Base-by-base conservation (phyloP, 2,888 invertebrate genomes). In the Cephalotes varians region DNA sequence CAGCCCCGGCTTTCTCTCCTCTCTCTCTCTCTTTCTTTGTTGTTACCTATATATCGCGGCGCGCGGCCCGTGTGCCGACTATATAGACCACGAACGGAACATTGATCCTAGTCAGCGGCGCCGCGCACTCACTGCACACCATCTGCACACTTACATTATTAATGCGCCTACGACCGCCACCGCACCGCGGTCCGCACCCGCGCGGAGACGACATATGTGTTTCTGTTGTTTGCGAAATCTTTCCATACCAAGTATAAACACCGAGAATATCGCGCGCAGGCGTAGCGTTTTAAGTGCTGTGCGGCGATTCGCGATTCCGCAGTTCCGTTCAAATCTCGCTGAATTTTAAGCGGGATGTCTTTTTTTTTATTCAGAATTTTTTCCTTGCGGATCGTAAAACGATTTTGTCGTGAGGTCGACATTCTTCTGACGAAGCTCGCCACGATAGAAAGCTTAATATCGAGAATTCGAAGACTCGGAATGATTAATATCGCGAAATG, bases 71-170 rank as follows among this genome's bases (percentile, higher is more conserved):
- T 56, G 56, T 80, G 72, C 64, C 44, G 47, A 79, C 87, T 87
- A 86, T 90, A 88, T 89, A 87, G 87, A 87, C 86, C 86, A 84
- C 83, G 85, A 91, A 90, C 88, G 88, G 90, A 90, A 90, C 92
- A 94, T 93, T 92, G 93, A 93, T 94, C 93, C 93, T 87, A 87
- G 90, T 88, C 89, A 91, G 90, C 91, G 91, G 88, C 88, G 91
- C 89, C 90, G 90, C 90, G 91, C 90, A 89, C 90, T 90, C 87
- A 90, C 90, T 90, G 90, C 90, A 90, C 90, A 90, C 90, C 90
- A 90, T 90, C 88, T 91, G 92, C 93, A 92, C 93, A 92, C 91
- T 91, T 93, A 92, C 92, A 93, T 93, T 94, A 94, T 94, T 93
- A 92, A 94, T 93, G 92, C 90, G 90, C 90, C 90, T 90, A 90